Evolutionary conservation across 2,888 invertebrate species (phyloP).

Genomic region (Cephus rjabovi): DNA sequence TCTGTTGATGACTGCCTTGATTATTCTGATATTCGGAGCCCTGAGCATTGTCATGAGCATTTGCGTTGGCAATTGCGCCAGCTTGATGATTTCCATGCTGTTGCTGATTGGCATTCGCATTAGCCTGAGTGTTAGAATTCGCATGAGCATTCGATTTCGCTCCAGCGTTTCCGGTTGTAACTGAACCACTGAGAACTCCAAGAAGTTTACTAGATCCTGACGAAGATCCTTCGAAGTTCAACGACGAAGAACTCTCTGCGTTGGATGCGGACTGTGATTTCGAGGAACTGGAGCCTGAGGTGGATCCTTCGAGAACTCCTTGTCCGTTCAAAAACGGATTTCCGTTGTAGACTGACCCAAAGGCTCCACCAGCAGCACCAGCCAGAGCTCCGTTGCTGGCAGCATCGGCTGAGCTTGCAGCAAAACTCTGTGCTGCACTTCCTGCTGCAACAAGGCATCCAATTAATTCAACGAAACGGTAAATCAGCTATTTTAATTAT

Average conservation of each 20-base stretch:
- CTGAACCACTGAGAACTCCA: not conserved
- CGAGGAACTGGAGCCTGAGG: not conserved
- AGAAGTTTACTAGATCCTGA: not conserved
- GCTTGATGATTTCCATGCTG: not conserved
- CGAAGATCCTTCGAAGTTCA: not conserved
- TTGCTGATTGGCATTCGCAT: not conserved
- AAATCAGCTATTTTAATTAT: not conserved
- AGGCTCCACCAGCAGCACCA: not conserved
- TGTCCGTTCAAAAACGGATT: constrained; percentile 2
- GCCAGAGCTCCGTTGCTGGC: not conserved
- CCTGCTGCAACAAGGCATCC: not conserved
- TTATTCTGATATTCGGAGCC: not conserved
- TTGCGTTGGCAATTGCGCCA: constrained; percentile 6
- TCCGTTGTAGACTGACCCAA: not conserved
- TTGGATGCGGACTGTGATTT: not conserved
- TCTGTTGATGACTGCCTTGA: not conserved
- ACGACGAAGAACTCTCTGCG: not conserved
- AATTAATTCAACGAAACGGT: not conserved
- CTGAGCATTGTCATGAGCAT: not conserved
- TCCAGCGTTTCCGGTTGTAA: not conserved
- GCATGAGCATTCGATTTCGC: constrained; percentile 1
- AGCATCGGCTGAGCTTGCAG: not conserved
- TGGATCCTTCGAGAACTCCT: not conserved
- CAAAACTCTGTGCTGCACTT: not conserved
- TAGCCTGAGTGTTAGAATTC: not conserved